These are phyloP conservation scores for Alcis repandata DNA, from an alignment of 2,888 invertebrate genomes.

Conservation along the genomic window DNA sequence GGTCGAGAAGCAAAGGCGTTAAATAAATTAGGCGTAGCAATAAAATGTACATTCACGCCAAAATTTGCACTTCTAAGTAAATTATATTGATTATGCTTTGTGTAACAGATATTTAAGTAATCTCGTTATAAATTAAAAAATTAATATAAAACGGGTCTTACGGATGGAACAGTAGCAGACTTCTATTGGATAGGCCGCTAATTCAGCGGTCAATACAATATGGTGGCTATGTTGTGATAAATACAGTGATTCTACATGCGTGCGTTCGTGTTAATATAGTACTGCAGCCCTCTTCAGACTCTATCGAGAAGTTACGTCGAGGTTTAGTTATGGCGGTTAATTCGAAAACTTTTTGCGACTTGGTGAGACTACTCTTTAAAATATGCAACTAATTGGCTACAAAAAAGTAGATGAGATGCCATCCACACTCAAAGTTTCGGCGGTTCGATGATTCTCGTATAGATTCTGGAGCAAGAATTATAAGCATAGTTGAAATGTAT, in stretches of 20 bases:
- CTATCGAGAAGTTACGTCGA: not conserved
- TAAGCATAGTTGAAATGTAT: constrained; percentile 9
- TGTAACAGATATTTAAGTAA: no score
- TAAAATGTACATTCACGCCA: constrained; percentile 1
- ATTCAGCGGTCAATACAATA: no score
- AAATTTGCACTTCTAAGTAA: not conserved
- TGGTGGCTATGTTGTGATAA: no score
- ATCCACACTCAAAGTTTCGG: not conserved
- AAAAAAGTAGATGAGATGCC: no score
- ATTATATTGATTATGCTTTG: no score
- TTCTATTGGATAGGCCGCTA: no score
- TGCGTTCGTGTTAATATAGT: not conserved
- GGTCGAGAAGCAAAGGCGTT: constrained; percentile 12
- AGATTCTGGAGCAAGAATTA: not conserved
- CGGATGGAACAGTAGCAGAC: no score
- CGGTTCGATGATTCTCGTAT: not conserved
- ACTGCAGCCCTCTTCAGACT: not conserved
- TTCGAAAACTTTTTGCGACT: not conserved
- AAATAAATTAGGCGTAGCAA: constrained; percentile 14
- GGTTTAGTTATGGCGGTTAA: not conserved
- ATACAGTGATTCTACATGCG: constrained; percentile 1
- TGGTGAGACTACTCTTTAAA: not conserved
- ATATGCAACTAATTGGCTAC: not conserved
- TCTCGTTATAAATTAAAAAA: no score
- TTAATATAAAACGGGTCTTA: not conserved